A percentile compares a stretch with the other conserved stretches of the same genome.
Evolutionary conservation across 2,888 invertebrate species (phyloP).

Genomic region (Eumacrocentrus americanus): DNA sequence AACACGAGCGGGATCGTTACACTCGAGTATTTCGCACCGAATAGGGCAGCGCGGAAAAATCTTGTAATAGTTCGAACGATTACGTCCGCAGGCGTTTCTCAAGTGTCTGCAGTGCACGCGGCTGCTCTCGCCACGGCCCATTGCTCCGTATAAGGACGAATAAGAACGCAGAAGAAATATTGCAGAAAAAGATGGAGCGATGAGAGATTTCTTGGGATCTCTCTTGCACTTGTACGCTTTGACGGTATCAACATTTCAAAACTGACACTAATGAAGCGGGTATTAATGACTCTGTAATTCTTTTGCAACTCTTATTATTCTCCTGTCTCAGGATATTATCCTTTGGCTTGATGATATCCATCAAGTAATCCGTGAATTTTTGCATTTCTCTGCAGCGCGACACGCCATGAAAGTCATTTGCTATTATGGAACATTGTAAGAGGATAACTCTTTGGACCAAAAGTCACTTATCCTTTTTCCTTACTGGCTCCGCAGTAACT

Average conservation of each 20-base stretch:
- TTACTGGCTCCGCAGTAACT: slow-evolving; percentile 9
- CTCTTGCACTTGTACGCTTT: background rate
- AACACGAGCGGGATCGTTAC: background rate
- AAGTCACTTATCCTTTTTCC: too few relatives aligned
- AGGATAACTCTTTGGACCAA: background rate
- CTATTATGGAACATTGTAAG: too few relatives aligned
- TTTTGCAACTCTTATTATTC: background rate
- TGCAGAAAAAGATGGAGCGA: background rate
- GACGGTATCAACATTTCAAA: slow-evolving; percentile 5
- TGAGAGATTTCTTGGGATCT: background rate
- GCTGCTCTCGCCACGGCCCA: too few relatives aligned
- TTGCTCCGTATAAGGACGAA: slow-evolving; percentile 23
- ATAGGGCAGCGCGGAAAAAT: slow-evolving; percentile 24
- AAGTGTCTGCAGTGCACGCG: background rate
- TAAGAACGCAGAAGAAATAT: slow-evolving; percentile 10
- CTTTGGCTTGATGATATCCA: too few relatives aligned
- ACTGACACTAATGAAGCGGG: slow-evolving; percentile 27
- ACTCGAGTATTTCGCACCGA: slow-evolving; percentile 17
- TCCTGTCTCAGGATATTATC: slow-evolving; percentile 1
- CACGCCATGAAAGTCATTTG: too few relatives aligned
- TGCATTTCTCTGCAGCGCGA: too few relatives aligned
- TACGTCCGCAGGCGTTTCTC: slow-evolving; percentile 14
- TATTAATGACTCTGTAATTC: slow-evolving; percentile 24
- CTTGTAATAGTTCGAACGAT: slow-evolving; percentile 23
- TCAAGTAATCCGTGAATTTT: too few relatives aligned